phyloP scores from a whole-genome alignment of 2,888 invertebrate genomes.

The Germaria angustata region DNA sequence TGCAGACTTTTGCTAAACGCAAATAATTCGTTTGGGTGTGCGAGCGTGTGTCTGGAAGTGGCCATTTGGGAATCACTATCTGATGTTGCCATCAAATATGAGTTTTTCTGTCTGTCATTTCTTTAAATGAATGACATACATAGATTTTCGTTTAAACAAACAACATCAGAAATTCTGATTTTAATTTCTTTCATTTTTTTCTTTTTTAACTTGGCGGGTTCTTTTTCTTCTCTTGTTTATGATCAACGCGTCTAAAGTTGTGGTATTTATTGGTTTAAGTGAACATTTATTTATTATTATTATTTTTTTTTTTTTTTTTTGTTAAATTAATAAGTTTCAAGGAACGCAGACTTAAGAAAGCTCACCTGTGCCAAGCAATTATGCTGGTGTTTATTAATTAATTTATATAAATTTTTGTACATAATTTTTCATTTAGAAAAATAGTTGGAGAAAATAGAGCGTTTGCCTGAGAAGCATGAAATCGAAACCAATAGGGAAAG shows the following conservation, averaged over 20 bases:
- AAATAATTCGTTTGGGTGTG: neutral
- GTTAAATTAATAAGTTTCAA: neutral
- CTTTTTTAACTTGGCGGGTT: neutral
- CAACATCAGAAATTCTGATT: conserved; percentile 12
- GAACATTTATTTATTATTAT: neutral
- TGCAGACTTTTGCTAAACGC: neutral
- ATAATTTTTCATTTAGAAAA: no score
- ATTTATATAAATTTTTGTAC: neutral
- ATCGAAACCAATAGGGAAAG: no score
- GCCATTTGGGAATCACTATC: conserved; percentile 23
- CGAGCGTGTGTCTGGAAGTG: neutral
- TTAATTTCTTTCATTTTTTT: conserved; percentile 8
- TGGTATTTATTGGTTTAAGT: neutral
- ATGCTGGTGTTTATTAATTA: neutral
- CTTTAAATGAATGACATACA: conserved; percentile 47
- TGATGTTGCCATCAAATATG: conserved; percentile 4
- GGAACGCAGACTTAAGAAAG: neutral
- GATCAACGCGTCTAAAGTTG: neutral
- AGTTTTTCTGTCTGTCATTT: neutral
- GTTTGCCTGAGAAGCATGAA: no score
- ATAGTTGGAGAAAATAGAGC: no score
- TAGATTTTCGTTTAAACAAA: conserved; percentile 39
- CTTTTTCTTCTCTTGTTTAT: neutral
- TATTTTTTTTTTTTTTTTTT: neutral
- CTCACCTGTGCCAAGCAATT: neutral